These are phyloP conservation scores for Poecilia velifera DNA, from an alignment of 2,797 vertebrate species.

Conservation along the genomic window DNA sequence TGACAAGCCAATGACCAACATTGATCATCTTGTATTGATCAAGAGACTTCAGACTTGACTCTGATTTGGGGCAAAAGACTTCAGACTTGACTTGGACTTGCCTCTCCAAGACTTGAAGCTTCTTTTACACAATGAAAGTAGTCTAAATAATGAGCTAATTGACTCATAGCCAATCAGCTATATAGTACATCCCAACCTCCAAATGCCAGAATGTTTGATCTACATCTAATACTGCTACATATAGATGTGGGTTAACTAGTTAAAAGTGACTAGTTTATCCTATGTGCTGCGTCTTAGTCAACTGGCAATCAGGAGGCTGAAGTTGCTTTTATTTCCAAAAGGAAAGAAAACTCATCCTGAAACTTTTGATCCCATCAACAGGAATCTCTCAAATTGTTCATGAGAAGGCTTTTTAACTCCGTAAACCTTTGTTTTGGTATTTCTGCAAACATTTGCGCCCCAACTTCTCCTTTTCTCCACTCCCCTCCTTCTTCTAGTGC, in stretches of 20 bases:
- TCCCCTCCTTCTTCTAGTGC: conserved; percentile 29
- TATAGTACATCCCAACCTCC: background rate
- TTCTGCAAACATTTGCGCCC: conserved; percentile 30
- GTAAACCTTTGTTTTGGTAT: conserved; percentile 3
- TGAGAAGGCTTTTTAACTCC: conserved; percentile 2
- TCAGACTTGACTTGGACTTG: background rate
- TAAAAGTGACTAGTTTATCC: background rate
- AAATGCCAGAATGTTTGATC: background rate
- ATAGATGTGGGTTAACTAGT: background rate
- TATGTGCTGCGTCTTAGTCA: background rate
- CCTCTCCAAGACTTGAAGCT: background rate
- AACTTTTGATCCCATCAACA: background rate
- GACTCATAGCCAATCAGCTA: background rate
- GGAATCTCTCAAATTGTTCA: conserved; percentile 23
- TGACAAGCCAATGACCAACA: no score
- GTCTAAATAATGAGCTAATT: background rate
- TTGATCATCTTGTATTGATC: no score
- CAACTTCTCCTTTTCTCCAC: conserved; percentile 17
- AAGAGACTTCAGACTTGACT: background rate
- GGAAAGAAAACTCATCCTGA: background rate
- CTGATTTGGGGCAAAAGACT: background rate
- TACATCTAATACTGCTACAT: background rate
- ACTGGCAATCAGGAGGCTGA: conserved; percentile 15
- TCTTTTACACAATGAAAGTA: background rate
- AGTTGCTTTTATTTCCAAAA: conserved; percentile 4